Evolutionary conservation across 1,140 invertebrate species (phyloP), one percentile per base, ranked within the genome.

Genomic region (Tetramorium parvispinum): DNA sequence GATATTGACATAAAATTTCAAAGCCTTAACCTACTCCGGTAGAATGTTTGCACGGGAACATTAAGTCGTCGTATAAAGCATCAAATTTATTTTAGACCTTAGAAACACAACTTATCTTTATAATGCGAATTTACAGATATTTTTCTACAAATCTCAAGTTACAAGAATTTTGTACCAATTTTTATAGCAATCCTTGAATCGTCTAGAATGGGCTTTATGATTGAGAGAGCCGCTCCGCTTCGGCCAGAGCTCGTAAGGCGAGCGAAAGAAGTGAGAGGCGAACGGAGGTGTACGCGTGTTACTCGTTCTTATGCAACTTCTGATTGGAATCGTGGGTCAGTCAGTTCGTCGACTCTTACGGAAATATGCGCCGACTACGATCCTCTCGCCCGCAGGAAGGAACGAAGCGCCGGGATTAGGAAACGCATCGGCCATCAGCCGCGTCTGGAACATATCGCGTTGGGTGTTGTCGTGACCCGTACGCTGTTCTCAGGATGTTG

Each of bases 201-300:
- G 68, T 46, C n/a, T 21, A 73, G 53, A 83, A 24, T 46, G 37
- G 40, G n/a, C 21, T 59, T 46, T 59, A 16, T 32, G 51, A 68
- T 68, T 27, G 61, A 55, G 49, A 82, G 66, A 82, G 21, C 51
- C n/a, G 18, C 53, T 37, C 68, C 53, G 68, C 68, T 59, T 83
- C 40, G 53, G 40, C 24, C 66, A 7, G 79, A 46, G 63, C 49
- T 85, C n/a, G n/a, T 59, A 18, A 65, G 68, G 77, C 71, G 49
- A 86, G 51, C 71, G 65, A 70, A 37, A 79, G 87, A 89, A 89
- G 88, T 89, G 88, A 89, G 88, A 89, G 88, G 88, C 68, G 61
- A 61, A 79, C 59, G 57, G 66, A 68, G 53, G 87, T 51, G 81
- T 63, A 51, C 16, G 76, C 85, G 86, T 61, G 73, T 85, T 66